Conservation (phyloP, 2,888 invertebrate genomes). For the Drosophila testacea region DNA sequence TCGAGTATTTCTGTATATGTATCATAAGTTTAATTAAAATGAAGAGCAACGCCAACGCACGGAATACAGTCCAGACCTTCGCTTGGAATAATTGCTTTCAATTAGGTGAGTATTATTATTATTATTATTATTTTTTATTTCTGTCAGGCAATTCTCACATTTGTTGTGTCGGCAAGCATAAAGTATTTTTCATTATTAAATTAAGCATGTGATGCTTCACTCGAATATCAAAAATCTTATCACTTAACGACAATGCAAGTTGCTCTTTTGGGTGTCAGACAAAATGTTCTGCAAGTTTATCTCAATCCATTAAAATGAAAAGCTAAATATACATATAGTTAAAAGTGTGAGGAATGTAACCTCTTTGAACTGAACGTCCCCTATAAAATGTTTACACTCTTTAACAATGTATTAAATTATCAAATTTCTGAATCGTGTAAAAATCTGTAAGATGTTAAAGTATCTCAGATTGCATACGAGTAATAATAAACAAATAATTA, state of each 20-base stretch:
- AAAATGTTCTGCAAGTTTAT: not conserved
- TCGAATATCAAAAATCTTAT: slow-evolving; percentile 34
- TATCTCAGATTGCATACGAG: too few species aligned
- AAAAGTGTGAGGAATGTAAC: not conserved
- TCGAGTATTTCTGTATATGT: not conserved
- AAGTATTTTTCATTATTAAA: slow-evolving; percentile 63
- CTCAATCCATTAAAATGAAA: not conserved
- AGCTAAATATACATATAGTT: not conserved
- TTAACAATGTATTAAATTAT: not conserved
- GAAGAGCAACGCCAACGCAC: slow-evolving; percentile 45
- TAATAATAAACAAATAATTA: too few species aligned
- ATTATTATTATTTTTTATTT: slow-evolving; percentile 7
- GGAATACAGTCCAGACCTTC: slow-evolving; percentile 16
- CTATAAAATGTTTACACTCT: not conserved
- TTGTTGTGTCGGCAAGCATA: slow-evolving; percentile 33
- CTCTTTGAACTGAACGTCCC: not conserved
- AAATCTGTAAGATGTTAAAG: not conserved
- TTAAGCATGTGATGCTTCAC: slow-evolving; percentile 48
- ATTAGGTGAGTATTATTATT: slow-evolving; percentile 45
- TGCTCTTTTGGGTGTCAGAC: slow-evolving; percentile 4
- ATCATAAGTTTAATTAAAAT: slow-evolving; percentile 54
- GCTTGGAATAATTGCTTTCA: slow-evolving; percentile 64
- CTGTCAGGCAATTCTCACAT: slow-evolving; percentile 16
- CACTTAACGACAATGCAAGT: slow-evolving; percentile 6
- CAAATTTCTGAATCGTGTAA: not conserved